A percentile compares a stretch with the other conserved stretches of the same genome.
Evolutionary conservation across 2,113 vertebrate species (phyloP).

Genomic region (Dicerorhinus sumatrensis): DNA sequence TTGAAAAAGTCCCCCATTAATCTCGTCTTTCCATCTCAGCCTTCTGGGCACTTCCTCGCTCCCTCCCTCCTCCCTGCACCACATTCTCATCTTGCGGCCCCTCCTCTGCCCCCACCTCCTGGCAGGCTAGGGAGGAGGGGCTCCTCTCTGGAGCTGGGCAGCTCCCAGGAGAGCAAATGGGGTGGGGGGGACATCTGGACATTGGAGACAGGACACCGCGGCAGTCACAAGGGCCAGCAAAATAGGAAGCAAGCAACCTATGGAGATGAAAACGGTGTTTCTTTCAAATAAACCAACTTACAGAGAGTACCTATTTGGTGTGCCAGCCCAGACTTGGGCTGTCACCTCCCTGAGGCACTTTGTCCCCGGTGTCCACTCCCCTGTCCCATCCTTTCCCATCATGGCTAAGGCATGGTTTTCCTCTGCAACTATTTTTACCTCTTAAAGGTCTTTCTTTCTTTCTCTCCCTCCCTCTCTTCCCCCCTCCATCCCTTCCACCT

Average conservation of each 20-base stretch:
- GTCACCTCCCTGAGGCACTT: neutral
- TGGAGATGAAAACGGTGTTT: neutral
- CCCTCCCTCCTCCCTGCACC: rapidly evolving
- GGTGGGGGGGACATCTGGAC: neutral
- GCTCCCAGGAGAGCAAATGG: too few relatives aligned
- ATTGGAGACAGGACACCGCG: neutral
- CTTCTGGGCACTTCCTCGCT: neutral
- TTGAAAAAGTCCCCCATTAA: neutral
- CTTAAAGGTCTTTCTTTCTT: neutral
- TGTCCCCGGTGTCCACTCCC: neutral
- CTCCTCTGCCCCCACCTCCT: neutral
- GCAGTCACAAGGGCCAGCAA: neutral
- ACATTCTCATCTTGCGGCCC: neutral
- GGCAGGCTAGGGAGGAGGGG: neutral
- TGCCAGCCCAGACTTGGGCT: neutral
- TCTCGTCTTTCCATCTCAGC: neutral
- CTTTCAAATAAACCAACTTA: neutral
- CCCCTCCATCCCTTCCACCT: too few relatives aligned
- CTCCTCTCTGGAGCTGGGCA: neutral
- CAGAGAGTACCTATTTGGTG: neutral
- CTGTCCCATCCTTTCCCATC: too few relatives aligned
- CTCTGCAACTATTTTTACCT: neutral
- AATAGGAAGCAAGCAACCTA: neutral
- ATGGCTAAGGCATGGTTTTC: neutral
- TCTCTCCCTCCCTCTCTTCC: neutral